Conservation (phyloP, 1,140 invertebrate genomes). For the Cydia strobilella region DNA sequence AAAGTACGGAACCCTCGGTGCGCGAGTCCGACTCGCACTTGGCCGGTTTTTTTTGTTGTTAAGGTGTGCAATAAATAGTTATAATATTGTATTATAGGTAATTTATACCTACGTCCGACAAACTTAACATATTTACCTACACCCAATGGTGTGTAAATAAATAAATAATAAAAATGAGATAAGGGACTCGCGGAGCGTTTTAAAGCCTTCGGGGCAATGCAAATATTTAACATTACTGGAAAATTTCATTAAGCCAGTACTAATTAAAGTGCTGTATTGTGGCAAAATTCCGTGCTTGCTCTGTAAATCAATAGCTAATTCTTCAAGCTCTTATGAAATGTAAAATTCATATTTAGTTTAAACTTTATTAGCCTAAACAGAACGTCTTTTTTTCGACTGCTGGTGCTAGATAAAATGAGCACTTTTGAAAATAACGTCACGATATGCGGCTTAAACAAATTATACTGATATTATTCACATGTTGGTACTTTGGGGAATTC, state of each 20-base stretch:
- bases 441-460: constrained; percentile 43
- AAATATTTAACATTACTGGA: constrained; percentile 51
- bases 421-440: not conserved
- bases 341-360: not conserved
- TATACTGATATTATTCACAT: constrained; percentile 35
- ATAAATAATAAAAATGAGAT: constrained; percentile 35
- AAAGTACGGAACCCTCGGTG: too few relatives aligned
- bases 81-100: too few relatives aligned
- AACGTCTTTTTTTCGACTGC: not conserved
- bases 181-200: constrained; percentile 36
- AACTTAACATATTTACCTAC: constrained; percentile 1
- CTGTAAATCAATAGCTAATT: constrained; percentile 27
- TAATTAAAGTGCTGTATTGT: constrained; percentile 57
- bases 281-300: constrained; percentile 41
- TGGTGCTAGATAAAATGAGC: not conserved
- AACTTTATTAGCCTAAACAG: not conserved
- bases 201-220: constrained; percentile 43
- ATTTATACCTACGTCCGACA: too few relatives aligned
- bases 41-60: too few relatives aligned
- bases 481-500: constrained; percentile 23
- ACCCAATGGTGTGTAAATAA: not conserved
- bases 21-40: too few relatives aligned
- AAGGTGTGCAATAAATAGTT: too few relatives aligned
- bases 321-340: not conserved
- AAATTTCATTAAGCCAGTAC: constrained; percentile 51